phyloP scores from a whole-genome alignment of 2,113 vertebrate species.

The Oncorhynchus tshawytscha region DNA sequence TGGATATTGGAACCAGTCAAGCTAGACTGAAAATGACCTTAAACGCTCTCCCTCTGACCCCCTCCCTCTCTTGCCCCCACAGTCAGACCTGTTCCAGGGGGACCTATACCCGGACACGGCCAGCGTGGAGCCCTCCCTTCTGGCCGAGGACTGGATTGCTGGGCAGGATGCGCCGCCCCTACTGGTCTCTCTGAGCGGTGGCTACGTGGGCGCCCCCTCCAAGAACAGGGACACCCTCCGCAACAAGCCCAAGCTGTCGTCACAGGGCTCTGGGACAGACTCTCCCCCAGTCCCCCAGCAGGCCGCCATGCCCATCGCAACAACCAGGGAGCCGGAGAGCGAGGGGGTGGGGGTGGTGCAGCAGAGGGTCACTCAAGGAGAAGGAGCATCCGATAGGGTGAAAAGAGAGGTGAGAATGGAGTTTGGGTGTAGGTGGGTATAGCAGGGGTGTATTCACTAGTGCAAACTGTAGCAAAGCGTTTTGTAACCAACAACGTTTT shows the following conservation, averaged over 20 bases:
- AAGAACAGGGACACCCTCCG: constrained; percentile 69
- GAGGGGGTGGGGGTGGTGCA: constrained; percentile 50
- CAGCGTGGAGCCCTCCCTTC: constrained; percentile 70
- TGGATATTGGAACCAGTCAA: too few species aligned
- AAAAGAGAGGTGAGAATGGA: constrained; percentile 64
- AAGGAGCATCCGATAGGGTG: constrained; percentile 50
- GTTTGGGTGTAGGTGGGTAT: neutral
- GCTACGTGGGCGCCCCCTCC: constrained; percentile 66
- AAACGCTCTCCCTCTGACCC: neutral
- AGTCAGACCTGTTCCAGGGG: constrained; percentile 80
- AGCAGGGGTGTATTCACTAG: neutral
- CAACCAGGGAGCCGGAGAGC: constrained; percentile 45
- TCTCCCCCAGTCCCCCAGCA: constrained; percentile 17
- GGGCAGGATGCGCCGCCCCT: constrained; percentile 71
- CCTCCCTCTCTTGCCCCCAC: constrained; percentile 4
- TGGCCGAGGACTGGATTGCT: constrained; percentile 78
- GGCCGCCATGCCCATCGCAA: constrained; percentile 26
- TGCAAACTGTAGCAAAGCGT: too few species aligned
- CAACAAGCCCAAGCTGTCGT: constrained; percentile 57
- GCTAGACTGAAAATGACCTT: neutral
- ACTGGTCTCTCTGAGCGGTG: constrained; percentile 71
- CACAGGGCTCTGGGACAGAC: constrained; percentile 56
- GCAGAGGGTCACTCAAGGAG: constrained; percentile 35
- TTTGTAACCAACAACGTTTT: too few species aligned
- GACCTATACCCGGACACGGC: constrained; percentile 79